Percentiles rank a stretch among this genome's conserved stretches.
phyloP scores from a whole-genome alignment of 2,797 vertebrate species.

The Paramormyrops hopkinsi region DNA sequence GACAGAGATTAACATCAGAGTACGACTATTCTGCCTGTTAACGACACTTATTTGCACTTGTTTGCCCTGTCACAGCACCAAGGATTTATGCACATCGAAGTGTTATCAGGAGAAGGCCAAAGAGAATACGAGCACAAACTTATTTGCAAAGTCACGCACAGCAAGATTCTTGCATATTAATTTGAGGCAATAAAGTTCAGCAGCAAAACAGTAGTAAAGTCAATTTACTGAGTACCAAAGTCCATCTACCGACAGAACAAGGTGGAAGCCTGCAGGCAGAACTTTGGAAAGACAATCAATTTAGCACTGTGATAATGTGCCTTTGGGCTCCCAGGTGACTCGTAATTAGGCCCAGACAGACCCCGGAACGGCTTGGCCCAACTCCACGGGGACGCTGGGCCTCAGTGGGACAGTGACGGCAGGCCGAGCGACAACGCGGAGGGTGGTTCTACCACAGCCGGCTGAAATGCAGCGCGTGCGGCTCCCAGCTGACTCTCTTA shows the following conservation, averaged over 20 bases:
- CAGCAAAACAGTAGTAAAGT: constrained; percentile 60
- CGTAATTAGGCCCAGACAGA: neutral
- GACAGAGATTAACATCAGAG: neutral
- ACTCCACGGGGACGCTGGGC: neutral
- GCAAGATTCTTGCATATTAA: constrained; percentile 3
- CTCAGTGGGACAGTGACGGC: neutral
- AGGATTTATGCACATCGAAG: neutral
- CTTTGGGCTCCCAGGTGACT: neutral
- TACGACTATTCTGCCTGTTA: neutral
- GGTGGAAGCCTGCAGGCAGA: constrained; percentile 27
- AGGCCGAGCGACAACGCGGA: neutral
- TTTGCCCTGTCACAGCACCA: neutral
- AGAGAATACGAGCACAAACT: neutral
- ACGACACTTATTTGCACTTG: neutral
- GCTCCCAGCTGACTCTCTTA: neutral
- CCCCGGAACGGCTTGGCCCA: neutral
- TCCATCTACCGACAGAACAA: constrained; percentile 45
- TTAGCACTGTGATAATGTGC: neutral
- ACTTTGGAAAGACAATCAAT: neutral
- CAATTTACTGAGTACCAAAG: constrained; percentile 56
- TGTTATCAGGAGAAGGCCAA: neutral
- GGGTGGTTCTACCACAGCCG: neutral
- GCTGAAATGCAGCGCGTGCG: neutral
- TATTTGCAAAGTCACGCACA: neutral
- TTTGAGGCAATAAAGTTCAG: constrained; percentile 54